Percentiles rank a stretch among this genome's conserved stretches.
phyloP scores from a whole-genome alignment of 1,140 invertebrate genomes.

The Bombyx mori region DNA sequence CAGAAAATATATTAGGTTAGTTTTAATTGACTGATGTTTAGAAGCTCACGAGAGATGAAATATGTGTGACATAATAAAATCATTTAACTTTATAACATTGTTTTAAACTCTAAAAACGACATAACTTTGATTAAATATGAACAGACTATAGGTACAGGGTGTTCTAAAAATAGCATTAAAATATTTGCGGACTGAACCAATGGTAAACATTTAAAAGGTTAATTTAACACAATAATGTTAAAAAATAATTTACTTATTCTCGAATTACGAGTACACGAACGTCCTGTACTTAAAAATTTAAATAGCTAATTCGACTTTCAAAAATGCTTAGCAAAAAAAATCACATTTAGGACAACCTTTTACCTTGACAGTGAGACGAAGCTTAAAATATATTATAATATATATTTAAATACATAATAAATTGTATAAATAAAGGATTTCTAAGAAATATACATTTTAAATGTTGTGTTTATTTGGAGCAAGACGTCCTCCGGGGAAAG shows the following conservation, averaged over 20 bases:
- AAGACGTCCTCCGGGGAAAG: not conserved
- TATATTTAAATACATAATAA: slow-evolving; percentile 7
- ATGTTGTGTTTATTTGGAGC: not conserved
- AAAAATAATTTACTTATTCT: no score
- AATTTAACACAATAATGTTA: no score
- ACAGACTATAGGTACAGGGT: no score
- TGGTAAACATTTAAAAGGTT: no score
- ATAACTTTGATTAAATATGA: no score
- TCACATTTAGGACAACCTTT: slow-evolving; percentile 29
- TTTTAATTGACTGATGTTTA: slow-evolving; percentile 24
- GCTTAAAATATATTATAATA: slow-evolving; percentile 13
- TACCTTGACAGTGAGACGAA: slow-evolving; percentile 50
- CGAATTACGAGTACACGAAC: no score
- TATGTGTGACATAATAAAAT: slow-evolving; percentile 4
- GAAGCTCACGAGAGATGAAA: slow-evolving; percentile 23
- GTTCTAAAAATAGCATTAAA: slow-evolving; percentile 3
- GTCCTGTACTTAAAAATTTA: no score
- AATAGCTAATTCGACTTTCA: not conserved
- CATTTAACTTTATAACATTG: slow-evolving; percentile 15
- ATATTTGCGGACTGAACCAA: no score
- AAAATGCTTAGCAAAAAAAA: slow-evolving; percentile 16
- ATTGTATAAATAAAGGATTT: slow-evolving; percentile 13
- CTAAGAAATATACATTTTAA: slow-evolving; percentile 9
- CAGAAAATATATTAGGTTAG: slow-evolving; percentile 13
- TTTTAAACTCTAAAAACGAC: slow-evolving; percentile 4